Conservation (phyloP, 1,140 invertebrate species). For the Drosophila willistoni region DNA sequence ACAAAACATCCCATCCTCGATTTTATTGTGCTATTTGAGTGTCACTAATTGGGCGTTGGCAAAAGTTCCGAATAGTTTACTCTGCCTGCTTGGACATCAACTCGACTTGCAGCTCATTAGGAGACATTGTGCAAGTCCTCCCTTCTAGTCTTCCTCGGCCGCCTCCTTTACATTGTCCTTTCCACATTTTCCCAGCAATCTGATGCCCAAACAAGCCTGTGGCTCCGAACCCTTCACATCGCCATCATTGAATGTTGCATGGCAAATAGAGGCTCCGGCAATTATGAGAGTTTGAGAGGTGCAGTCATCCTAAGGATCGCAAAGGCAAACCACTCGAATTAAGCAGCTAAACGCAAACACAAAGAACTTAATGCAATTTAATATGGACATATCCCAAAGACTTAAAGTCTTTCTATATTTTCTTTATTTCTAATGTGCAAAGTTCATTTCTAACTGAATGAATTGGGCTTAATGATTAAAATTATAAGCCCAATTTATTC, state of each 20-base stretch:
- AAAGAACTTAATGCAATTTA: neutral
- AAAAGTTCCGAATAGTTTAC: constrained; percentile 73
- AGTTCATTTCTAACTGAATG: too few species aligned
- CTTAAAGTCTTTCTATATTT: too few species aligned
- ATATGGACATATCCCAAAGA: neutral
- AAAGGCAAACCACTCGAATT: neutral
- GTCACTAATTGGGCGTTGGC: constrained; percentile 72
- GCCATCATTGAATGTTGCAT: neutral
- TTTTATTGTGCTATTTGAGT: constrained; percentile 68
- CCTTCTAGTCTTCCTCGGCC: neutral
- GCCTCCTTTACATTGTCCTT: too few species aligned
- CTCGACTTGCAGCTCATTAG: constrained; percentile 42
- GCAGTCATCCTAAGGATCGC: neutral
- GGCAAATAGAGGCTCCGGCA: constrained; percentile 15
- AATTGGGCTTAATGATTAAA: too few species aligned
- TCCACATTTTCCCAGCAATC: neutral
- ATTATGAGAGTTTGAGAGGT: constrained; percentile 36
- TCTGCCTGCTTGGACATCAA: constrained; percentile 45
- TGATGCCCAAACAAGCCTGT: constrained; percentile 16
- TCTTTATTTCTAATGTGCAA: too few species aligned
- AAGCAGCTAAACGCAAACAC: neutral
- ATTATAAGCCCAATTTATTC: too few species aligned
- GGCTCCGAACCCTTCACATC: constrained; percentile 6
- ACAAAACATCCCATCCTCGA: too few species aligned
- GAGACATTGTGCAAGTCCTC: constrained; percentile 43